A percentile compares a stretch with the other conserved stretches of the same genome.
These are phyloP conservation scores for Odontocolon sp. DNA, from an alignment of 2,888 invertebrate species.

Conservation along the genomic window DNA sequence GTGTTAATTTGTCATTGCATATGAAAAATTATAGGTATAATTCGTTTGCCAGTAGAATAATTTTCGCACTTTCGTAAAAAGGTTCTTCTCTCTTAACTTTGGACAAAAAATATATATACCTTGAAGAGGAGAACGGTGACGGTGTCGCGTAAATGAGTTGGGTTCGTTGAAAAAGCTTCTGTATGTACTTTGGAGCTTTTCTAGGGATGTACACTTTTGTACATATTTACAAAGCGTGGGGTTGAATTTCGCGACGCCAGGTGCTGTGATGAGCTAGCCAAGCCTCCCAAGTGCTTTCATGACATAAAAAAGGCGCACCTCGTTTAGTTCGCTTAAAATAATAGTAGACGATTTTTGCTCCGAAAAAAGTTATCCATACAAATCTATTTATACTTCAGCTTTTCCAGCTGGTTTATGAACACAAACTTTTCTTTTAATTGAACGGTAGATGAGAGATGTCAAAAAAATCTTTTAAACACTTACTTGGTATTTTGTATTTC, in stretches of 20 bases:
- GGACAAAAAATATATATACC: background rate
- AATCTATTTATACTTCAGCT: too few relatives aligned
- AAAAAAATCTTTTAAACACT: conserved; percentile 38
- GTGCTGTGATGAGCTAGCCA: conserved; percentile 33
- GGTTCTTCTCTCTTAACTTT: background rate
- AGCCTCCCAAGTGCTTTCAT: conserved; percentile 38
- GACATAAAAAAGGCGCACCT: conserved; percentile 1
- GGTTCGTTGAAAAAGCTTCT: background rate
- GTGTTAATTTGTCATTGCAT: background rate
- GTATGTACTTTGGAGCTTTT: conserved; percentile 4
- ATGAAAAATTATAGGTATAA: background rate
- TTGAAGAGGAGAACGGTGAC: background rate
- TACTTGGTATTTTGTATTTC: conserved; percentile 25
- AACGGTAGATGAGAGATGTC: background rate
- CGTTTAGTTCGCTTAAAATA: conserved; percentile 9
- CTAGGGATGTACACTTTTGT: conserved; percentile 19
- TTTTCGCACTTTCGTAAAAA: background rate
- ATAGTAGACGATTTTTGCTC: too few relatives aligned
- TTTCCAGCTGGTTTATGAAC: too few relatives aligned
- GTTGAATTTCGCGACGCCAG: conserved; percentile 42
- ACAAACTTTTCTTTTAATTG: too few relatives aligned
- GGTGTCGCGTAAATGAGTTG: conserved; percentile 34
- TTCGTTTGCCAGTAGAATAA: background rate
- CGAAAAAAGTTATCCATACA: background rate
- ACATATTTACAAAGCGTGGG: conserved; percentile 52